Evolutionary conservation across 2,888 invertebrate genomes (phyloP).

Genomic region (Lasioglossum leucozonium): DNA sequence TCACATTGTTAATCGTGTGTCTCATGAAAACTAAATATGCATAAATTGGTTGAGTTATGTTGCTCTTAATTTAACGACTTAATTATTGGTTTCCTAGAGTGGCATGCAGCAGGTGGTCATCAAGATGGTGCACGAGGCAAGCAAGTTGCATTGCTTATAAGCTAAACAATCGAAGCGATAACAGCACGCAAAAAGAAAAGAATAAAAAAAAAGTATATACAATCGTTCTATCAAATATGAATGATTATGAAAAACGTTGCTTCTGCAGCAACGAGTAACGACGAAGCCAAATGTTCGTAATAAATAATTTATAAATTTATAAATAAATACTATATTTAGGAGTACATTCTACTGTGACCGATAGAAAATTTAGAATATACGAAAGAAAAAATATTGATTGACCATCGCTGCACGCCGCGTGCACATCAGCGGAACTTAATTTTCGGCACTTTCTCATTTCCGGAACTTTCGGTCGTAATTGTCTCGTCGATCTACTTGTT

Average conservation of each 20-base stretch:
- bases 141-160: not conserved
- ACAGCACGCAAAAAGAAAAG: not conserved
- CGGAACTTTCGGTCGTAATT: constrained; percentile 77
- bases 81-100: constrained; percentile 10
- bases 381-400: not conserved
- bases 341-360: not conserved
- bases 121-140: not conserved
- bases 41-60: not conserved
- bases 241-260: not conserved
- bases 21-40: constrained; percentile 1
- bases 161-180: not conserved
- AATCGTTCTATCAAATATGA: not conserved
- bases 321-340: not conserved
- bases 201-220: not conserved
- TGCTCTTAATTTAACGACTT: constrained; percentile 18
- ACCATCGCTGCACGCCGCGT: constrained; percentile 24
- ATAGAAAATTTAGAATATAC: not conserved
- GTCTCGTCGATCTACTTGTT: constrained; percentile 80
- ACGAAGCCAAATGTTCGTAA: not conserved
- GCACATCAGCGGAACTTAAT: constrained; percentile 31
- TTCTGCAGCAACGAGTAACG: not conserved
- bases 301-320: constrained; percentile 1
- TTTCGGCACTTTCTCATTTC: constrained; percentile 36
- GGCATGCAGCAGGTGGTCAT: not conserved
- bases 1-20: not conserved